These are phyloP conservation scores for Aphaenogaster rudis DNA, from an alignment of 1,140 invertebrate species.

Conservation along the genomic window DNA sequence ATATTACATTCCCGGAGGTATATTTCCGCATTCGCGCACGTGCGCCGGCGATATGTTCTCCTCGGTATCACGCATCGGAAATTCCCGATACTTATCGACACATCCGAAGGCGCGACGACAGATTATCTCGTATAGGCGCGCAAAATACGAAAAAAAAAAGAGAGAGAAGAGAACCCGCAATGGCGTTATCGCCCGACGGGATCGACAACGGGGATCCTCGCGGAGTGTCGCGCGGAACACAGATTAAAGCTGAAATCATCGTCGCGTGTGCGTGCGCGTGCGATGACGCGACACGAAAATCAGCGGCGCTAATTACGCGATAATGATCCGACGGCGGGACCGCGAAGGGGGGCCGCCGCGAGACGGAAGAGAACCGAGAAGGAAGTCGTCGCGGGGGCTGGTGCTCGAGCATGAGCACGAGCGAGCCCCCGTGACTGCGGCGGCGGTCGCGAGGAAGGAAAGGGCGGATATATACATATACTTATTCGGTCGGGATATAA, in stretches of 20 bases:
- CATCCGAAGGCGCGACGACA: not conserved
- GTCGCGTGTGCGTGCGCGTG: constrained; percentile 54
- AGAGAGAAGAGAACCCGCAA: not conserved
- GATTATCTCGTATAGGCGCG: not conserved
- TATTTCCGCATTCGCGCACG: not conserved
- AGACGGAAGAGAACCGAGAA: constrained; percentile 46
- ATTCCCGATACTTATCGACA: constrained; percentile 1
- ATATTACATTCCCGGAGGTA: not conserved
- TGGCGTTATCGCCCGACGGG: not conserved
- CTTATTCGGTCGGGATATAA: constrained; percentile 77
- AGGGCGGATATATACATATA: constrained; percentile 76
- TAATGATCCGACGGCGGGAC: constrained; percentile 65
- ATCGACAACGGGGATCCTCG: not conserved
- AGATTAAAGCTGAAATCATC: constrained; percentile 49
- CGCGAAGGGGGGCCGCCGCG: not conserved
- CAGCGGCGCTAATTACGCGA: constrained; percentile 75
- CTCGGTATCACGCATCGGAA: constrained; percentile 11
- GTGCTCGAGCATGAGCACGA: constrained; percentile 39
- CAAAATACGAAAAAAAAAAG: not conserved
- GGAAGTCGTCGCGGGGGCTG: constrained; percentile 35
- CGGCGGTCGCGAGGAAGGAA: constrained; percentile 69
- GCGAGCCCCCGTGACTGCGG: constrained; percentile 63
- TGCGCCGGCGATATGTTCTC: not conserved
- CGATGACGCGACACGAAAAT: constrained; percentile 73
- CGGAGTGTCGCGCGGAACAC: not conserved